Evolutionary conservation across 1,140 invertebrate species (phyloP).

Genomic region (Drosophila azteca): DNA sequence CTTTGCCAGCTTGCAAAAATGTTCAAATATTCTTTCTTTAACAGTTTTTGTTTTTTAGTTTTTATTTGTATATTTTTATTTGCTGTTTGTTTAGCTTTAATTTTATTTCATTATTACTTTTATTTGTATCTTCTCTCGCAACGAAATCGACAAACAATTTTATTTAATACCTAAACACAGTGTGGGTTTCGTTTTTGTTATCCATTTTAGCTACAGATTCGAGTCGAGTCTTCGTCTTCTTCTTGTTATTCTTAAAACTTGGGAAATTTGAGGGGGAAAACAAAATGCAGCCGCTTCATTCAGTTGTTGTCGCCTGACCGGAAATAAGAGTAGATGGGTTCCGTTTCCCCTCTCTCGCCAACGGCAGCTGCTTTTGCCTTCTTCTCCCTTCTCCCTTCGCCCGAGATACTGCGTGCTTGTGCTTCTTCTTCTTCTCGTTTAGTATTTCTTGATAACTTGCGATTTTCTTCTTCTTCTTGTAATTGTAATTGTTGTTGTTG

Average conservation of each 20-base stretch:
- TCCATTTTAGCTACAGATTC: slow-evolving; percentile 51
- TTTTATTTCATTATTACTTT: slow-evolving; percentile 1
- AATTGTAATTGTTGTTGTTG: slow-evolving; percentile 38
- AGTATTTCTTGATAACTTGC: slow-evolving; percentile 54
- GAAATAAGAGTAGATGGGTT: not conserved
- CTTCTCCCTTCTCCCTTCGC: not conserved
- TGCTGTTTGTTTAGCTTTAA: slow-evolving; percentile 52
- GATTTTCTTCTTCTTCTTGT: slow-evolving; percentile 57
- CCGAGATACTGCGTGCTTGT: slow-evolving; percentile 17
- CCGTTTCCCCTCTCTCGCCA: too few species aligned
- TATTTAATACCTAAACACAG: slow-evolving; percentile 54
- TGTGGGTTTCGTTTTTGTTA: slow-evolving; percentile 9
- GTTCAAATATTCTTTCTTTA: slow-evolving; percentile 64
- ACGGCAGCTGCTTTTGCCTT: slow-evolving; percentile 26
- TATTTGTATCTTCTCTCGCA: slow-evolving; percentile 58
- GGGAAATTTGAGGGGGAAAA: slow-evolving; percentile 36
- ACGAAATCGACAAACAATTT: slow-evolving; percentile 68
- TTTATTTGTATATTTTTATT: slow-evolving; percentile 57
- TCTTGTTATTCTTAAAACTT: slow-evolving; percentile 19
- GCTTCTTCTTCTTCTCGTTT: slow-evolving; percentile 18
- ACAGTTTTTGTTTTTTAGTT: slow-evolving; percentile 49
- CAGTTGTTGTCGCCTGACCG: slow-evolving; percentile 18
- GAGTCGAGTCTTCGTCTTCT: slow-evolving; percentile 19
- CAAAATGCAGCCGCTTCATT: slow-evolving; percentile 42
- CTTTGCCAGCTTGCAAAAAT: slow-evolving; percentile 78